Conservation (phyloP, 2,888 invertebrate species). For the Subacronicta megacephala region DNA sequence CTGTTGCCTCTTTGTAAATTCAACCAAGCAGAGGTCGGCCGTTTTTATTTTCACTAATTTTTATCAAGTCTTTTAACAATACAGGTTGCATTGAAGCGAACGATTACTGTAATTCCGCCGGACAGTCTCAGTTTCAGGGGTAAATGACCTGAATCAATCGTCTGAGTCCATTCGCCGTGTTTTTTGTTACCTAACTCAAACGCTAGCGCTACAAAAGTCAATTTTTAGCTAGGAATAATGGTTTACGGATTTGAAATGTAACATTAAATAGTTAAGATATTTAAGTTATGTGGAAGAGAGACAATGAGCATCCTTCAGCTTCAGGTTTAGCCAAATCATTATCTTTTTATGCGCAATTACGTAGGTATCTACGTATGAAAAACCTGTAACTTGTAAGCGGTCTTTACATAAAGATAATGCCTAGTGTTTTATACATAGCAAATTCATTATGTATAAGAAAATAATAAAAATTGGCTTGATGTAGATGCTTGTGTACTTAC, state of each 20-base stretch:
- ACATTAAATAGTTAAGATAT: no score
- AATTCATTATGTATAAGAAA: no score
- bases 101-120: conserved; percentile 64
- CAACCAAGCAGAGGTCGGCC: conserved; percentile 4
- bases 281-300: no score
- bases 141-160: conserved; percentile 82
- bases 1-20: conserved; percentile 22
- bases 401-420: no score
- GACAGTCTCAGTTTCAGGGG: conserved; percentile 73
- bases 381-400: no score
- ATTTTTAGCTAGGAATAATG: conserved; percentile 44
- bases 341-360: no score
- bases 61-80: conserved; percentile 30
- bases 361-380: no score
- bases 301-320: no score
- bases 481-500: not conserved
- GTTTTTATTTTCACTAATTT: conserved; percentile 28
- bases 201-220: conserved; percentile 35
- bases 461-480: no score
- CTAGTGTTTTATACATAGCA: no score
- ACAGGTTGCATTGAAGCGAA: conserved; percentile 42
- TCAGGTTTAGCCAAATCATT: no score
- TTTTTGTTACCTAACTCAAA: conserved; percentile 57
- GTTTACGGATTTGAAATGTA: conserved; percentile 26
- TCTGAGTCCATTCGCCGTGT: conserved; percentile 64